A percentile compares a stretch with the other conserved stretches of the same genome.
Conservation (phyloP, 2,888 invertebrate genomes). For the Pocota personata region DNA sequence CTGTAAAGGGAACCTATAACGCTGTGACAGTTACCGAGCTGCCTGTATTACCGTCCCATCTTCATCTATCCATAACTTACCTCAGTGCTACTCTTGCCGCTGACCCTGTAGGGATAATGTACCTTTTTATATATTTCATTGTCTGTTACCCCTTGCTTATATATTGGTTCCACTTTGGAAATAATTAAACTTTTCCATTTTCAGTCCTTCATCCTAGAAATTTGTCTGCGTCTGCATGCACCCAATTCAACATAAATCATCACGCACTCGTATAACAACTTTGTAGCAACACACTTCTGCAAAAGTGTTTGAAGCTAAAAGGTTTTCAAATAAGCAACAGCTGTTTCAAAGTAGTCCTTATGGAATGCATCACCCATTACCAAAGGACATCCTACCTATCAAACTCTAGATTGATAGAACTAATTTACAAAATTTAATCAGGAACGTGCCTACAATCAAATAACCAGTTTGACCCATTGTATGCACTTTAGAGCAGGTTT, state of each 20-base stretch:
- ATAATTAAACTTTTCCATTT: not conserved
- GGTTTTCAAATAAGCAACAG: not conserved
- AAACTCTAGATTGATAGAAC: constrained; percentile 14
- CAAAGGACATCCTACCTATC: not conserved
- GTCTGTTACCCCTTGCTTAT: too few relatives aligned
- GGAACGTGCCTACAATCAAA: constrained; percentile 15
- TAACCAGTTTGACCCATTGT: constrained; percentile 29
- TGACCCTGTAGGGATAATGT: too few relatives aligned
- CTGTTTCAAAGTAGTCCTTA: not conserved
- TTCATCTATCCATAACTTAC: too few relatives aligned
- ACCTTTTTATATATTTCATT: too few relatives aligned
- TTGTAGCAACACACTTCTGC: not conserved
- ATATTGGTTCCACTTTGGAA: too few relatives aligned
- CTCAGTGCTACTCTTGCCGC: too few relatives aligned
- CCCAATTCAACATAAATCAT: too few relatives aligned
- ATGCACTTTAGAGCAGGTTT: constrained; percentile 26
- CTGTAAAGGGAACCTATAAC: too few relatives aligned
- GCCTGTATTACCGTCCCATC: too few relatives aligned
- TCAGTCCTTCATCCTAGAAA: too few relatives aligned
- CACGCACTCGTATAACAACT: not conserved
- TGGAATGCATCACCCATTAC: not conserved
- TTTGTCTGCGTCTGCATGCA: too few relatives aligned
- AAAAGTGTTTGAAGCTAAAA: not conserved
- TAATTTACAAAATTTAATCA: constrained; percentile 30
- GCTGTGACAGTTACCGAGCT: too few relatives aligned